Evolutionary conservation across 2,797 vertebrate genomes (phyloP).

Genomic region (Sebastes aleutianus): DNA sequence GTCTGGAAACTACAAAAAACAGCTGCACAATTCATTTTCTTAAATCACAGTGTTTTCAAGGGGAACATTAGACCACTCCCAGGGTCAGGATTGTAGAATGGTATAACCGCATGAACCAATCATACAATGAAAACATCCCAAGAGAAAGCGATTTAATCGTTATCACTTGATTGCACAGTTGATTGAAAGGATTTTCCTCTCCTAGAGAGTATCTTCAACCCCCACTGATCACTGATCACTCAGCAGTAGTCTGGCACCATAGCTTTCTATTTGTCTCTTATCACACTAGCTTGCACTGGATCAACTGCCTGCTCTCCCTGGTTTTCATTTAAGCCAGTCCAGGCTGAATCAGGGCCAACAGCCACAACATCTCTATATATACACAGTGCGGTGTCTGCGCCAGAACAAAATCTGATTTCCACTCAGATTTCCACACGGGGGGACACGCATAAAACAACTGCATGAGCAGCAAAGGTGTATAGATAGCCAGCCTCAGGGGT

Average conservation of each 20-base stretch:
- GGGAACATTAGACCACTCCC: neutral
- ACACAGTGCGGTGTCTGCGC: neutral
- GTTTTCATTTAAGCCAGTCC: constrained; percentile 37
- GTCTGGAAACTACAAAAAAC: neutral
- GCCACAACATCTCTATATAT: neutral
- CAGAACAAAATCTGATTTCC: constrained; percentile 15
- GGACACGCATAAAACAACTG: neutral
- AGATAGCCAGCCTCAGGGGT: neutral
- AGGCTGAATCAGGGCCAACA: constrained; percentile 38
- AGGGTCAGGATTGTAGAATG: neutral
- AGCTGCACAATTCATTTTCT: neutral
- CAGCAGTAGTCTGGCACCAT: constrained; percentile 11
- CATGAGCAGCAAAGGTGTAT: constrained; percentile 6
- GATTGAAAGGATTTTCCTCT: constrained; percentile 58
- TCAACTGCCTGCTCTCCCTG: constrained; percentile 40
- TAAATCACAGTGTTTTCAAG: neutral
- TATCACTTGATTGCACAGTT: constrained; percentile 66
- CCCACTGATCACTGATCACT: constrained; percentile 28
- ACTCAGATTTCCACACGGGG: neutral
- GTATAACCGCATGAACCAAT: constrained; percentile 29
- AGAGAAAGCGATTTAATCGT: constrained; percentile 62
- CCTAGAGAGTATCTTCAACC: constrained; percentile 37
- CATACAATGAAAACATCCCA: constrained; percentile 37
- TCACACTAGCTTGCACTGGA: constrained; percentile 46
- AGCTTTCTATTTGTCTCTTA: constrained; percentile 67